A percentile compares a stretch with the other conserved stretches of the same genome.
These are phyloP conservation scores for Dendrophyllia cribrosa DNA, from an alignment of 64 coral and sea anemone species.

Conservation along the genomic window DNA sequence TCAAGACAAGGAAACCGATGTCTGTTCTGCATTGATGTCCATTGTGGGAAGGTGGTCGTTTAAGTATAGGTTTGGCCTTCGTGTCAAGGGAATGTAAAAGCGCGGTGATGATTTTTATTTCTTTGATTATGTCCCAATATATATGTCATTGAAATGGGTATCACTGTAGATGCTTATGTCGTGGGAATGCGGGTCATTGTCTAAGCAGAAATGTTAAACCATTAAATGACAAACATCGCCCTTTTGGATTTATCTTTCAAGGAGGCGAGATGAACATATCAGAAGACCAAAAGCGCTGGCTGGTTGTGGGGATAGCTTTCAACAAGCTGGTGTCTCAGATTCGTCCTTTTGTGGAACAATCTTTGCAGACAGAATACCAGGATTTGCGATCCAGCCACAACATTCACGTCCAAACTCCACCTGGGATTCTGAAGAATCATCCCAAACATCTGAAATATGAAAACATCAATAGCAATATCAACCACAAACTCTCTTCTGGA, in stretches of 20 bases:
- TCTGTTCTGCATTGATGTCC: too few relatives aligned
- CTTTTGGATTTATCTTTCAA: neutral
- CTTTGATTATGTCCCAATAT: too few relatives aligned
- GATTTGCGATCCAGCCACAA: neutral
- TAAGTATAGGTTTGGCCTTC: too few relatives aligned
- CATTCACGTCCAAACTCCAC: conserved; percentile 10
- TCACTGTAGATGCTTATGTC: too few relatives aligned
- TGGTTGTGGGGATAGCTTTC: conserved; percentile 13
- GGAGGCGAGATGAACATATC: conserved; percentile 15
- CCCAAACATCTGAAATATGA: conserved; percentile 32
- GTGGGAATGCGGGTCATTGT: too few relatives aligned
- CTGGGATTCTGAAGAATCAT: conserved; percentile 20
- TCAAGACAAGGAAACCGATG: too few relatives aligned
- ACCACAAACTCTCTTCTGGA: neutral
- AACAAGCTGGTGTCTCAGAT: conserved; percentile 22
- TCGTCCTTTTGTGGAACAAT: conserved; percentile 21
- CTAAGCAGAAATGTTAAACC: too few relatives aligned
- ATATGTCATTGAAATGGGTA: too few relatives aligned
- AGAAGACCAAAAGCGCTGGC: conserved; percentile 53
- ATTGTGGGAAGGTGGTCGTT: too few relatives aligned
- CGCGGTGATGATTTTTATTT: too few relatives aligned
- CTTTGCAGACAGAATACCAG: conserved; percentile 28
- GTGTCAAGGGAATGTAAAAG: too few relatives aligned
- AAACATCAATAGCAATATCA: conserved; percentile 23
- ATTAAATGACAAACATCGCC: neutral